Conservation (phyloP, 2,888 invertebrate genomes). For the Phrixothrix hirtus region DNA sequence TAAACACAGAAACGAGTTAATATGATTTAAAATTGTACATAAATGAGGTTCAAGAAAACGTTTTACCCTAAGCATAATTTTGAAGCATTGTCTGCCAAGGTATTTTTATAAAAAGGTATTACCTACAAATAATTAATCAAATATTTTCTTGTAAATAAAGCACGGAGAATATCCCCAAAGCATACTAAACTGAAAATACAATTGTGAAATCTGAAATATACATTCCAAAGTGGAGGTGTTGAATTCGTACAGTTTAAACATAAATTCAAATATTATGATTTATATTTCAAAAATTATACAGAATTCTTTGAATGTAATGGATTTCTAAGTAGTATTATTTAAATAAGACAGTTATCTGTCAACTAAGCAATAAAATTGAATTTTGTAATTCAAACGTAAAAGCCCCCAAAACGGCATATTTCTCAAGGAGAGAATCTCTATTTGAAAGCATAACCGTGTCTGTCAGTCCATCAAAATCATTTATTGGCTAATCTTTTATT, state of each 20-base stretch:
- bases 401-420: slow-evolving; percentile 4
- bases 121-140: too few relatives aligned
- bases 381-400: slow-evolving; percentile 1
- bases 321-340: slow-evolving; percentile 1
- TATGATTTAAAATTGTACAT: too few relatives aligned
- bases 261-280: background rate
- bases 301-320: background rate
- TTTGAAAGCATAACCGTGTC: slow-evolving; percentile 20
- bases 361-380: slow-evolving; percentile 7
- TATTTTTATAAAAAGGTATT: too few relatives aligned
- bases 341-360: slow-evolving; percentile 10
- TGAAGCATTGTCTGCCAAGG: too few relatives aligned
- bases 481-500: slow-evolving; percentile 17
- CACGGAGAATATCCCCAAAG: too few relatives aligned
- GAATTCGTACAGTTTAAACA: background rate
- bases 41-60: too few relatives aligned
- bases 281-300: background rate
- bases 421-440: too few relatives aligned
- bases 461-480: slow-evolving; percentile 13
- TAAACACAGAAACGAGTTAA: too few relatives aligned
- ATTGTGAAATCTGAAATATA: background rate
- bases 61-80: too few relatives aligned
- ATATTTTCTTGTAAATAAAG: too few relatives aligned
- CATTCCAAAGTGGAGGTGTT: background rate
- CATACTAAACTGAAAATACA: too few relatives aligned